Evolutionary conservation across 1,140 invertebrate genomes (phyloP).

Genomic region (Pseudobourletiella spinata): DNA sequence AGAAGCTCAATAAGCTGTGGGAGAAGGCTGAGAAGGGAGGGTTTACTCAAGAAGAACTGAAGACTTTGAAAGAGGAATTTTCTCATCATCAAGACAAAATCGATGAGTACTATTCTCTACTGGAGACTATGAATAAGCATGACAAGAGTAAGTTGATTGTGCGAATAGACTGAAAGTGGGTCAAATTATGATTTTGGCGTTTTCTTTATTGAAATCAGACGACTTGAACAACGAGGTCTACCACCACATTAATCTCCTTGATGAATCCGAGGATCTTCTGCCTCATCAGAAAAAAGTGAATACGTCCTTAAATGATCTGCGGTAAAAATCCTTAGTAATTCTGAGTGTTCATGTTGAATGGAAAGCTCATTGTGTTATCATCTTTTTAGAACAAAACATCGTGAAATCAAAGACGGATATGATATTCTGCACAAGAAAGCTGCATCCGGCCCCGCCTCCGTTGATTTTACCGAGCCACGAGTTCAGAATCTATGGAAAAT

Average conservation of each 20-base stretch:
- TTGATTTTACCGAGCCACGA: slow-evolving; percentile 80
- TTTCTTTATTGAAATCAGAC: no score
- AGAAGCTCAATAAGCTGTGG: slow-evolving; percentile 84
- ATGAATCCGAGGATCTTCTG: slow-evolving; percentile 13
- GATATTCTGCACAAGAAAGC: slow-evolving; percentile 64
- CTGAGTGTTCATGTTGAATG: not conserved
- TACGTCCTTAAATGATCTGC: slow-evolving; percentile 3
- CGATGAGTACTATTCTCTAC: slow-evolving; percentile 73
- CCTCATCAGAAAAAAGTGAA: slow-evolving; percentile 6
- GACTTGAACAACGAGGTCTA: slow-evolving; percentile 22
- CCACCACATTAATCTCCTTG: slow-evolving; percentile 7
- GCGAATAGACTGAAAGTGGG: no score
- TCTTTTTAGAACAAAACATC: slow-evolving; percentile 58
- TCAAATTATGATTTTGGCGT: no score
- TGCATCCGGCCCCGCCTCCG: slow-evolving; percentile 61
- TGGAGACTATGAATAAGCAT: slow-evolving; percentile 56
- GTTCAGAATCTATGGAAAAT: slow-evolving; percentile 78
- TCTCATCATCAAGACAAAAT: slow-evolving; percentile 85
- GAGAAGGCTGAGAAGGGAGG: slow-evolving; percentile 77
- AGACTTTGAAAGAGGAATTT: slow-evolving; percentile 80
- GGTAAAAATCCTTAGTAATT: slow-evolving; percentile 6
- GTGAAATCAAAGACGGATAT: slow-evolving; percentile 67
- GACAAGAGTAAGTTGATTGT: slow-evolving; percentile 33
- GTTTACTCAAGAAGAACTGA: slow-evolving; percentile 68
- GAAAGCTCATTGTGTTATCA: no score